phyloP scores from a whole-genome alignment of 2,113 vertebrate species.

The Vidua chalybeata region DNA sequence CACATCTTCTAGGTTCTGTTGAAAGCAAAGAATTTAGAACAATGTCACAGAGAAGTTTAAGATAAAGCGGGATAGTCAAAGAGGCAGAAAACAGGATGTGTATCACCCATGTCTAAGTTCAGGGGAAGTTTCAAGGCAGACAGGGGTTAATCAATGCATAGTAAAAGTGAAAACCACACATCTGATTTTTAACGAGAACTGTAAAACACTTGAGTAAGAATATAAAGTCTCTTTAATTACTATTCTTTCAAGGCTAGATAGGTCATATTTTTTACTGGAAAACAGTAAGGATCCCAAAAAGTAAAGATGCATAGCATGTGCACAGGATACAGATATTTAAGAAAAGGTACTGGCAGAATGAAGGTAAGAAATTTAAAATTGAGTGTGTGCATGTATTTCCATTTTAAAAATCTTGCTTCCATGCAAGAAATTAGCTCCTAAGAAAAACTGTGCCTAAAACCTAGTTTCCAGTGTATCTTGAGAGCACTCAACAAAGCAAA shows the following conservation, averaged over 20 bases:
- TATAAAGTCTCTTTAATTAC: background rate
- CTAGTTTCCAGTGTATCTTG: conserved; percentile 84
- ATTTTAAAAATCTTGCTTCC: background rate
- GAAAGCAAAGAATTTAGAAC: background rate
- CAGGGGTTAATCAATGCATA: background rate
- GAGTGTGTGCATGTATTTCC: background rate
- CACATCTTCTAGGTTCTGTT: conserved; percentile 77
- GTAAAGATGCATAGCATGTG: background rate
- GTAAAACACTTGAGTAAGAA: background rate
- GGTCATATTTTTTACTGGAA: background rate
- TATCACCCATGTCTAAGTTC: background rate
- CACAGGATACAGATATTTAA: background rate
- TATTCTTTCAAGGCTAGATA: background rate
- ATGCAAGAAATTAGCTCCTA: background rate
- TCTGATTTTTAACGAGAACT: background rate
- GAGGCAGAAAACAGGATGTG: background rate
- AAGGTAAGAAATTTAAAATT: background rate
- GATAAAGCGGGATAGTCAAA: background rate
- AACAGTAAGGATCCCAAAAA: background rate
- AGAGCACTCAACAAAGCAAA: conserved; percentile 85
- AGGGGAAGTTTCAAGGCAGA: background rate
- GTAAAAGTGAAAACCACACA: background rate
- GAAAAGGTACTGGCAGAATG: background rate
- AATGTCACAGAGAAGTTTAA: background rate
- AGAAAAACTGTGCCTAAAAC: background rate